Evolutionary conservation across 1,140 invertebrate species (phyloP).

Genomic region (Drusus annulatus): DNA sequence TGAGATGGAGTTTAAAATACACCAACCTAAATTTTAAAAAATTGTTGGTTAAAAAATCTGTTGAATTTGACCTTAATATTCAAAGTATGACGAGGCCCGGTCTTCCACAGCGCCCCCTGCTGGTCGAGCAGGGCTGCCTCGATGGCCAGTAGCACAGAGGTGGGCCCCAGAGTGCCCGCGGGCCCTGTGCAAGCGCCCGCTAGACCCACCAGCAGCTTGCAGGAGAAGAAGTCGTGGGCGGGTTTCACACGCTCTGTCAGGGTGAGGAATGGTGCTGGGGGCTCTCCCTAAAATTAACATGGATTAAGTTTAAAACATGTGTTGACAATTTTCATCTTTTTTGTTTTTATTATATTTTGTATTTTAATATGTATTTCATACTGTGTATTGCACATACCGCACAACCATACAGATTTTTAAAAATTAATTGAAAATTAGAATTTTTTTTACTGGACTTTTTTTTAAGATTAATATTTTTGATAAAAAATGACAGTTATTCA

Average conservation of each 20-base stretch:
- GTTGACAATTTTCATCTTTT: no score
- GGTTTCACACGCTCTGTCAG: slow-evolving; percentile 77
- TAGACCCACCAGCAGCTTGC: slow-evolving; percentile 78
- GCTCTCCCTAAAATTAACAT: slow-evolving; percentile 47
- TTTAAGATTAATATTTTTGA: no score
- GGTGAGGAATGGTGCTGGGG: slow-evolving; percentile 63
- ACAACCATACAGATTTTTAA: no score
- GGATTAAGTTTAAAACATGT: background rate
- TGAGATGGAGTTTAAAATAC: no score
- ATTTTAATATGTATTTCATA: no score
- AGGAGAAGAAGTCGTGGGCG: slow-evolving; percentile 83
- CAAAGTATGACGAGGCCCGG: slow-evolving; percentile 76
- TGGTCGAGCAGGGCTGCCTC: slow-evolving; percentile 80
- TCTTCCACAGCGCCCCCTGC: slow-evolving; percentile 77
- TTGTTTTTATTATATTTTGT: no score
- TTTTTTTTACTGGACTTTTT: no score
- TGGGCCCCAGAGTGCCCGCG: slow-evolving; percentile 59
- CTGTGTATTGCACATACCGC: no score
- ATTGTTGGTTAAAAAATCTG: no score
- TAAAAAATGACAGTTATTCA: no score
- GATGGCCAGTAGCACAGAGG: slow-evolving; percentile 73
- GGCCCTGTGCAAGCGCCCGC: slow-evolving; percentile 61
- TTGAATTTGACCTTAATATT: slow-evolving; percentile 70
- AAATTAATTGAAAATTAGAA: no score
- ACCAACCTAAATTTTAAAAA: no score